Conservation (phyloP, 1,140 invertebrate genomes). For the Zaprionus inermis region DNA sequence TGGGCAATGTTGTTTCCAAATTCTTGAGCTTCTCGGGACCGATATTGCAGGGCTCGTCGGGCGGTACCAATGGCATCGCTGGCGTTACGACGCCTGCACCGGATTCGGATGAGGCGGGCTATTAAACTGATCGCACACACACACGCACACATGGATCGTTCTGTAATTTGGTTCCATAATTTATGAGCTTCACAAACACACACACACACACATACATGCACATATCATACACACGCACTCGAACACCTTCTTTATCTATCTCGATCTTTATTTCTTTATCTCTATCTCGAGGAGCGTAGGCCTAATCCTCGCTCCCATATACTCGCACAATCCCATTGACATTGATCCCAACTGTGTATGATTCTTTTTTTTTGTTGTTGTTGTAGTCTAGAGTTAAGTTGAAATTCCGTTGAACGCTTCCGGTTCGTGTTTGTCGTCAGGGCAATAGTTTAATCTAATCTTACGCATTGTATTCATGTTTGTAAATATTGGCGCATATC, state of each 20-base stretch:
- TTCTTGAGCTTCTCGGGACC: constrained; percentile 82
- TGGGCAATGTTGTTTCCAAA: constrained; percentile 82
- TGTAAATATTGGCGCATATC: constrained; percentile 72
- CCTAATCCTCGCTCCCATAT: constrained; percentile 3
- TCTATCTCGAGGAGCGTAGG: constrained; percentile 13
- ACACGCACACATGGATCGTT: constrained; percentile 1
- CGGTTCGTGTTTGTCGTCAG: constrained; percentile 54
- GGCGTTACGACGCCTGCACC: constrained; percentile 68
- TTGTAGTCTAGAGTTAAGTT: constrained; percentile 43
- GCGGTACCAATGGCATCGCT: constrained; percentile 59
- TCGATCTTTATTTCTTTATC: constrained; percentile 15
- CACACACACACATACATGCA: constrained; percentile 7
- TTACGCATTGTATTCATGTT: constrained; percentile 63
- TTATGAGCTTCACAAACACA: constrained; percentile 31
- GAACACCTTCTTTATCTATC: not conserved
- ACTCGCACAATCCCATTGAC: constrained; percentile 40
- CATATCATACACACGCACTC: not conserved
- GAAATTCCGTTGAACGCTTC: constrained; percentile 35
- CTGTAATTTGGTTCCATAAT: constrained; percentile 38
- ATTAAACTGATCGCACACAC: constrained; percentile 42
- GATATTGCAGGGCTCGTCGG: constrained; percentile 79
- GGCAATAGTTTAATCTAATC: constrained; percentile 63
- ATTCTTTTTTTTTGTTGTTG: constrained; percentile 37
- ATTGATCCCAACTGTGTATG: constrained; percentile 32
- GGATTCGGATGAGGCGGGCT: constrained; percentile 80